Evolutionary conservation across 2,113 vertebrate species (phyloP), one percentile per base, ranked within the genome.

Genomic region (Crotalus helleri): DNA sequence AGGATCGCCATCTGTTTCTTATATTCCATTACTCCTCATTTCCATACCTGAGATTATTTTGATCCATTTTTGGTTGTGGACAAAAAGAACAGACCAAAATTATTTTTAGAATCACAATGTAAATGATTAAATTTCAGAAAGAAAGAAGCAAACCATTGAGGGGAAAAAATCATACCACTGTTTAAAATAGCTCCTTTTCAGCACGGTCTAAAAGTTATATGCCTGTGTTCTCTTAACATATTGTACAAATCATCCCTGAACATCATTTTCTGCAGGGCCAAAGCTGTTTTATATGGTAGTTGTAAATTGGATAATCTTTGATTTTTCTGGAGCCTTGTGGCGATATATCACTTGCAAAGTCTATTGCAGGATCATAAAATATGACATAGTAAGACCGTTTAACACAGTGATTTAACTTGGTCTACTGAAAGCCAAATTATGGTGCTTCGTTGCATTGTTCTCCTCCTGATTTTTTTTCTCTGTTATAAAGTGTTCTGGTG

Each of bases 261-360:
- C 0, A 3, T 4, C 0, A 1, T 11, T 2, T 49, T 2, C 92
- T 92, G 55, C 39, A 91, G 61, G 92, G 90, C 54, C 51, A 59
- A 64, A 57, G 88, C 39, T 88, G 19, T 94, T 95, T 85, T 59
- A 24, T 94, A 81, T 89, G 51, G 51, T 58, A 69, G 1, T 81
- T 58, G 33, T 94, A 51, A 91, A 61, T 0, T 0, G 26, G 13
- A 85, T 89, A 26, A 90, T 93, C 61, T 93, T 88, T 64, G 88
- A 93, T 95, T 95, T 90, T 90, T 90, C 81, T 49, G 19, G 10
- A 26, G 61, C 39, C 19, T 10, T 23, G 29, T 89, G 49, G n/a
- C 81, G 93, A 81, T 44, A 53, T 92, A 87, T 58, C 92, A 44
- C 51, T 91, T 49, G 33, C 87, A 89, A 93, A 94, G 19, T 12